These are phyloP conservation scores for Cerceris rybyensis DNA, from an alignment of 2,888 invertebrate species.

Conservation along the genomic window DNA sequence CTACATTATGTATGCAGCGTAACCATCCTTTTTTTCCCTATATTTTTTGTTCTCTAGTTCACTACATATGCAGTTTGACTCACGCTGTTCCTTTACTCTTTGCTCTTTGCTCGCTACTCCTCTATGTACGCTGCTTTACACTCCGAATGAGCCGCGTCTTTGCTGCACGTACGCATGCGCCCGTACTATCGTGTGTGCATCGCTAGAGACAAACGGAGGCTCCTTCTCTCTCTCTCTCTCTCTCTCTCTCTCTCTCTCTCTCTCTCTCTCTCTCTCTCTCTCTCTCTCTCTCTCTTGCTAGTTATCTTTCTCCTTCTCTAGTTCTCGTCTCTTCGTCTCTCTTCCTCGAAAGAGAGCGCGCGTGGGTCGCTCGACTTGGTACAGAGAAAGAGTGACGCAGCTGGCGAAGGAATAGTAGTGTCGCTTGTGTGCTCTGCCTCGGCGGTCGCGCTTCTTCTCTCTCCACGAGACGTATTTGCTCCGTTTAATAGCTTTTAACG, in stretches of 20 bases:
- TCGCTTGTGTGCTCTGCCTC: slow-evolving; percentile 64
- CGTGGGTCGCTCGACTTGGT: slow-evolving; percentile 49
- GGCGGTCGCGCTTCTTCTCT: slow-evolving; percentile 55
- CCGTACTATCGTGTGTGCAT: slow-evolving; percentile 36
- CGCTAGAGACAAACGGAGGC: slow-evolving; percentile 21
- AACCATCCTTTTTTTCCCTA: too few relatives aligned
- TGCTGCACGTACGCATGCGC: slow-evolving; percentile 43
- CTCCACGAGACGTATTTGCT: not conserved
- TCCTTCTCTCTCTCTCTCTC: slow-evolving; percentile 4
- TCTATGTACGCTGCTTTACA: too few relatives aligned
- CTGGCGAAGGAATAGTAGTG: slow-evolving; percentile 62
- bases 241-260: not conserved
- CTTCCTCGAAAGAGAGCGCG: slow-evolving; percentile 33
- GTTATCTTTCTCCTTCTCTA: too few relatives aligned
- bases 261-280: slow-evolving; percentile 1
- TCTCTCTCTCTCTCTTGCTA: not conserved
- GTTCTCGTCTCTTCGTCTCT: slow-evolving; percentile 28
- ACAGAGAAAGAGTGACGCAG: slow-evolving; percentile 51
- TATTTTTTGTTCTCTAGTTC: too few relatives aligned
- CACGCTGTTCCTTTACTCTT: too few relatives aligned
- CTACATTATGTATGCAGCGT: too few relatives aligned
- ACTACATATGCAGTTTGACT: too few relatives aligned
- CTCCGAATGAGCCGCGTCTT: not conserved
- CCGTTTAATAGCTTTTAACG: slow-evolving; percentile 19
- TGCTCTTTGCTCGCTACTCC: too few relatives aligned